These are phyloP conservation scores for Uromys caudimaculatus DNA, from an alignment of 2,797 vertebrate genomes.

Conservation along the genomic window DNA sequence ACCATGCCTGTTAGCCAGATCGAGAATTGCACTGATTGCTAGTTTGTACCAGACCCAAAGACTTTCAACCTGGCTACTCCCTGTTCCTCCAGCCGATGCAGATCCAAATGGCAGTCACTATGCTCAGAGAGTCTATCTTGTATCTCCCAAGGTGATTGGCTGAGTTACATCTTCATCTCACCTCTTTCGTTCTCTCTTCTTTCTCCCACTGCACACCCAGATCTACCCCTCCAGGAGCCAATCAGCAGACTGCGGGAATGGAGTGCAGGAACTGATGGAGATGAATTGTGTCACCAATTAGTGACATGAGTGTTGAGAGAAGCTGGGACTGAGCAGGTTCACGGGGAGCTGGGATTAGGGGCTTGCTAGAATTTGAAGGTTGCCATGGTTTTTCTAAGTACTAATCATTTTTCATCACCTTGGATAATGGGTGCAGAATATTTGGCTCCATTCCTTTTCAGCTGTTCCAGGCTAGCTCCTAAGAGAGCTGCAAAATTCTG, in stretches of 20 bases:
- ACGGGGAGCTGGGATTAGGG: not conserved
- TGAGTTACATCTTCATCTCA: not conserved
- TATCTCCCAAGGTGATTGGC: not conserved
- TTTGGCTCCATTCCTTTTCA: constrained; percentile 29
- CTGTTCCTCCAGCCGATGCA: not conserved
- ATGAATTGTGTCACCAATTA: constrained; percentile 36
- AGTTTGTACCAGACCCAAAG: not conserved
- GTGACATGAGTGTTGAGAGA: not conserved
- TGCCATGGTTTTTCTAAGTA: constrained; percentile 50
- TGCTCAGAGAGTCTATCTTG: not conserved
- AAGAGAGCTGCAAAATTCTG: constrained; percentile 27
- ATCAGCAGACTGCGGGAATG: not conserved
- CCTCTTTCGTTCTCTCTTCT: not conserved
- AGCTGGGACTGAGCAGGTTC: not conserved
- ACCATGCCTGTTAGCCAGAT: not conserved
- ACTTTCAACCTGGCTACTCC: not conserved
- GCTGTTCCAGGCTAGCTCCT: constrained; percentile 24
- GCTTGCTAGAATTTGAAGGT: constrained; percentile 30
- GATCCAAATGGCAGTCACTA: not conserved
- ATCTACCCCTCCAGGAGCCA: not conserved
- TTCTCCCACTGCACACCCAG: not conserved
- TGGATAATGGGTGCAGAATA: constrained; percentile 1
- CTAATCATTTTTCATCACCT: constrained; percentile 47
- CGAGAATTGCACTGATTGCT: not conserved
- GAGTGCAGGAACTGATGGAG: not conserved